phyloP scores from a whole-genome alignment of 1,140 invertebrate genomes.

The Pseudomyrmex cubaensis region DNA sequence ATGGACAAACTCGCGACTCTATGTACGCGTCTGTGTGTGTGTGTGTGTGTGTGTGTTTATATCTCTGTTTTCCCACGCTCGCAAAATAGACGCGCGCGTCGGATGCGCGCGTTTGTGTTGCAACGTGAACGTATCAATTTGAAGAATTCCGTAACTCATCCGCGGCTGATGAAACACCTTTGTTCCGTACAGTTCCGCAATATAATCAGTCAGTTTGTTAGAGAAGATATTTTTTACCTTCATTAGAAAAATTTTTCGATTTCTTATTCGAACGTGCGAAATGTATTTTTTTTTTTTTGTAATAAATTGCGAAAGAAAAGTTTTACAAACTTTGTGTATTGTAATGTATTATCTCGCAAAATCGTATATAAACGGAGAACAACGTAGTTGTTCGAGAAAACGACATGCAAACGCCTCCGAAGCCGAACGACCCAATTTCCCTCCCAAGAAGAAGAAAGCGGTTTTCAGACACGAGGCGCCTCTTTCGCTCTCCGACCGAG shows the following conservation, averaged over 20 bases:
- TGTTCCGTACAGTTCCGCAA: too few relatives aligned
- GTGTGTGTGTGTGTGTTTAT: too few relatives aligned
- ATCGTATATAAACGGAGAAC: neutral
- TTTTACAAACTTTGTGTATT: too few relatives aligned
- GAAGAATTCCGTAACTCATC: too few relatives aligned
- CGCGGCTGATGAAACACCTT: too few relatives aligned
- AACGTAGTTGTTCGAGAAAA: neutral
- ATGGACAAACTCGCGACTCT: constrained; percentile 27
- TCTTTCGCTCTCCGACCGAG: constrained; percentile 54
- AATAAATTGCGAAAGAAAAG: neutral
- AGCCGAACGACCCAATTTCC: constrained; percentile 24
- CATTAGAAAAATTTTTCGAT: too few relatives aligned
- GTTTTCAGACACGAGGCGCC: constrained; percentile 24
- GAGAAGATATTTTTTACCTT: too few relatives aligned
- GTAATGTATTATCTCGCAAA: neutral
- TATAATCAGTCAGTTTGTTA: too few relatives aligned
- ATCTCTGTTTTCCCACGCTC: neutral
- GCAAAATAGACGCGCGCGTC: neutral
- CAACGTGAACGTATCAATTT: too few relatives aligned
- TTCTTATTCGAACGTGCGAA: too few relatives aligned
- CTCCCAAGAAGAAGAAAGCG: constrained; percentile 52
- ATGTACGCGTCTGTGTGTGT: neutral
- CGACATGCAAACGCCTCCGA: neutral
- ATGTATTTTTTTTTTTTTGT: neutral
- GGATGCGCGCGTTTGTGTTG: too few relatives aligned